Base-by-base conservation (phyloP, 2,797 vertebrate genomes). In the Pterois miles region DNA sequence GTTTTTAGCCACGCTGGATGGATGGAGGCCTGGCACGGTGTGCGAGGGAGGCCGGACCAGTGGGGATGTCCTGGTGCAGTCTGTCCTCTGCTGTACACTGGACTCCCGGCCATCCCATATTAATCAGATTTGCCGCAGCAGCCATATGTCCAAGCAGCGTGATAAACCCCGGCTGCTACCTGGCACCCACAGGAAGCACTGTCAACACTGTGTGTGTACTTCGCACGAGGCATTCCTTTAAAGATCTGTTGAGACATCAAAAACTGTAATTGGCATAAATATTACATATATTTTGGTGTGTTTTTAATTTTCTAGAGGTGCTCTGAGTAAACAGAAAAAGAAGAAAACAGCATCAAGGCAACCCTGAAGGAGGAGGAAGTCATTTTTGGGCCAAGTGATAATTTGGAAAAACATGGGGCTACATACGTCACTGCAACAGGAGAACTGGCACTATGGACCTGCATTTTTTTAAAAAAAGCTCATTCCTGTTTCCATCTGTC, bases 111-210 rank as follows among this genome's bases (percentile, higher is more conserved):
- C 89, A 80, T 92, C 91, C 92, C 91, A 92, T 93, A 94, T 94
- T 95, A 94, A 95, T 95, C 95, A 93, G 93, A 94, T 95, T 95
- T 95, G 86, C 91, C 62, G 88, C 91, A 91, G 87, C 84, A 91
- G 89, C 95, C 95, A 95, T 96, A 96, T 96, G 95, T 94, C 91
- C 74, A 69, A 93, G 83, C 94, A 95, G 94, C 94, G 68, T 93
- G 95, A 95, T 90, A 91, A 92, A 93, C 88, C 92, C 87, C 67
- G 76, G 86, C 91, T 89, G 90, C 88, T 93, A 89, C 90, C 92
- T 86, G 86, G 87, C 87, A 88, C 89, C 86, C 81, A 79, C 75
- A 78, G 86, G 90, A 88, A 33, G 56, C 84, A 71, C 90, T 86
- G 90, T 89, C 91, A 90, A 89, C 87, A 76, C 84, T 76, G 57